Percentiles rank a stretch among this genome's conserved stretches.
Evolutionary conservation across 2,888 invertebrate genomes (phyloP).

Genomic region (Ashinkailepas kermadecensis): DNA sequence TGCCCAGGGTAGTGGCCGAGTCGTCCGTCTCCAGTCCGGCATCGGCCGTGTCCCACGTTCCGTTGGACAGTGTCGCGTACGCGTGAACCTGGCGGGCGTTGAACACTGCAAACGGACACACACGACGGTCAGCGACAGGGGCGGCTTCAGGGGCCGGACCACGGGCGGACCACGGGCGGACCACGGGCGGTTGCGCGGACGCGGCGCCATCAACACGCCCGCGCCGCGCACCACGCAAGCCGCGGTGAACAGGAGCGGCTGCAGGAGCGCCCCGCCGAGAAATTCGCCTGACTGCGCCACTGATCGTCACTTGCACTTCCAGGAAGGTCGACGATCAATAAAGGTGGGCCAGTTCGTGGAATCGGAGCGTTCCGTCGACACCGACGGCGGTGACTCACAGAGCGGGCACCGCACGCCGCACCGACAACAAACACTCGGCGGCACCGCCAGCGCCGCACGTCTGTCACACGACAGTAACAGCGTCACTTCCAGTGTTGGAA

Average conservation of each 20-base stretch:
- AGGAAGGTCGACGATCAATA: neutral
- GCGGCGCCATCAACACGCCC: neutral
- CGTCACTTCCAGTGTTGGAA: no score
- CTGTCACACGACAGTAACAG: no score
- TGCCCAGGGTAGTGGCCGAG: neutral
- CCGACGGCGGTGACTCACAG: neutral
- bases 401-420: neutral
- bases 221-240: neutral
- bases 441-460: no score
- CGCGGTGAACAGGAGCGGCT: no score
- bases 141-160: neutral
- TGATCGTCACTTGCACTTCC: neutral
- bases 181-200: no score
- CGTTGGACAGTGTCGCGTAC: constrained; percentile 4
- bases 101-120: constrained; percentile 9
- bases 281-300: neutral
- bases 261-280: no score
- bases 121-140: neutral
- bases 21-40: neutral
- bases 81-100: constrained; percentile 19
- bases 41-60: neutral
- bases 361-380: neutral
- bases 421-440: no score
- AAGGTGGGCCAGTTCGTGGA: neutral
- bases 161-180: neutral